Conservation (phyloP, 2,797 vertebrate species). For the Vespertilio murinus region DNA sequence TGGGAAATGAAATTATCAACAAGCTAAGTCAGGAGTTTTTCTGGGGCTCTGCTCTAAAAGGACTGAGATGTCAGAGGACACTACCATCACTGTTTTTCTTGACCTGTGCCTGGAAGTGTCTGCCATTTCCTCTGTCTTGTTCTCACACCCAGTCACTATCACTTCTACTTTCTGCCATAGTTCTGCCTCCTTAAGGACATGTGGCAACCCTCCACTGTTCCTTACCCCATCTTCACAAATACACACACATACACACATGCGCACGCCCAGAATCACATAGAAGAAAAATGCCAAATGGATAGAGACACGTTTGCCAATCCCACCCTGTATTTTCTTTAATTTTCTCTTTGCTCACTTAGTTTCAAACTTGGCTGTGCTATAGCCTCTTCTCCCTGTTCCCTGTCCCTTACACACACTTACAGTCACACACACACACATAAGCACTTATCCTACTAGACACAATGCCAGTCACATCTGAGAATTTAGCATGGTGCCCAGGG, state of each 20-base stretch:
- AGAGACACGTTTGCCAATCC: not conserved
- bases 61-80: not conserved
- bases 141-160: not conserved
- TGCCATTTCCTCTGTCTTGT: not conserved
- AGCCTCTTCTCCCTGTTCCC: not conserved
- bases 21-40: not conserved
- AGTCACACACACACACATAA: not conserved
- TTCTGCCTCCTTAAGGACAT: not conserved
- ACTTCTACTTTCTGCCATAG: not conserved
- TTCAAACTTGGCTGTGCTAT: not conserved
- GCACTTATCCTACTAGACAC: not conserved
- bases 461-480: not conserved
- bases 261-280: not conserved
- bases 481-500: not conserved
- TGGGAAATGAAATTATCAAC: constrained; percentile 28
- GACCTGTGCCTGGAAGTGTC: not conserved
- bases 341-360: not conserved
- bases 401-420: not conserved
- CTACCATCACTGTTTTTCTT: not conserved
- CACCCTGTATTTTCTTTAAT: not conserved
- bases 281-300: not conserved
- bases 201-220: not conserved
- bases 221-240: not conserved
- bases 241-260: not conserved
- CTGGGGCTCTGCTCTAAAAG: not conserved